Percentiles rank a stretch among this genome's conserved stretches.
Conservation (phyloP, 2,797 vertebrate species). For the Hozukius guyotensis region DNA sequence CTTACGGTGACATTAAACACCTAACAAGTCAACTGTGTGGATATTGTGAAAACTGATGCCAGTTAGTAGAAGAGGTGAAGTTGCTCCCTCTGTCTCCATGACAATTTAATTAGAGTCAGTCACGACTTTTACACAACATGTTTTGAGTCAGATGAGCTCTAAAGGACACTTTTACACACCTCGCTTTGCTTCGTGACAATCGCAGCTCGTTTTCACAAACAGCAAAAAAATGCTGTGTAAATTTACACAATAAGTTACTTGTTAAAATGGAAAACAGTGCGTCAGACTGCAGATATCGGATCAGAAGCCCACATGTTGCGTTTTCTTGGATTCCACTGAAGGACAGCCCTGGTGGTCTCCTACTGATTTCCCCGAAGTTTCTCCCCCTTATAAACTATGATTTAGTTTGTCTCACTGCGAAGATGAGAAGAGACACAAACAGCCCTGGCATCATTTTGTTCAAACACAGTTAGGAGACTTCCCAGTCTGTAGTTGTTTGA, state of each 20-base stretch:
- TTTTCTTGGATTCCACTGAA: conserved; percentile 10
- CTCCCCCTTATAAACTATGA: conserved; percentile 21
- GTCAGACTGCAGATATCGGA: conserved; percentile 16
- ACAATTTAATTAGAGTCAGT: conserved; percentile 55
- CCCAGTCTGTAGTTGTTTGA: neutral
- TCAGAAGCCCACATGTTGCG: conserved; percentile 6
- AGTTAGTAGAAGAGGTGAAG: neutral
- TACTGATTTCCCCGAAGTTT: conserved; percentile 28
- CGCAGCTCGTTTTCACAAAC: conserved; percentile 19
- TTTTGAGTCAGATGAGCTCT: conserved; percentile 38
- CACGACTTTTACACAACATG: conserved; percentile 53
- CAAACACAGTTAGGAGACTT: conserved; percentile 11
- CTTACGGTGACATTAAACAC: neutral
- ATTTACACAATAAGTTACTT: conserved; percentile 2
- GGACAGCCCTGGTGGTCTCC: neutral
- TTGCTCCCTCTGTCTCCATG: conserved; percentile 42
- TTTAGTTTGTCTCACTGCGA: conserved; percentile 6
- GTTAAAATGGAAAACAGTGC: conserved; percentile 15
- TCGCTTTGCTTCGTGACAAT: conserved; percentile 29
- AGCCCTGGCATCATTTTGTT: conserved; percentile 3
- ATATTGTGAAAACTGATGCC: neutral
- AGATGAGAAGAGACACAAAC: conserved; percentile 14
- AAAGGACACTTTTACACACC: conserved; percentile 34
- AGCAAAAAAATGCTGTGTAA: neutral
- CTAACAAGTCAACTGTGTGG: neutral